phyloP scores from a whole-genome alignment of 1,140 invertebrate species.

The Aphelenchoides besseyi region DNA sequence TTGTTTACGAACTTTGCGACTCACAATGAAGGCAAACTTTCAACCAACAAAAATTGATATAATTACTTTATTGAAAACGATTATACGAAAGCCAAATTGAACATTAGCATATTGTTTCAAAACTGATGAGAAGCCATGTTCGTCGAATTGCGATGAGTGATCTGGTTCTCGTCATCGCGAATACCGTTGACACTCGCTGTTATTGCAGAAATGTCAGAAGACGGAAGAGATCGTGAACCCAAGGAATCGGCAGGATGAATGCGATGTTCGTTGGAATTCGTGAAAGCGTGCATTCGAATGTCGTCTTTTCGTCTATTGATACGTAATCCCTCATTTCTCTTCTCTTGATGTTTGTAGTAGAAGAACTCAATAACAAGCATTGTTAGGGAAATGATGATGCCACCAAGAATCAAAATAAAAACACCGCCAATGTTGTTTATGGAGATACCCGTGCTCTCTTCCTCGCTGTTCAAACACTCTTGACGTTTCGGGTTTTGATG shows the following conservation, averaged over 20 bases:
- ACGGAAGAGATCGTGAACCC: not conserved
- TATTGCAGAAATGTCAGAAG: not conserved
- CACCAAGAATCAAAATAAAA: conserved; percentile 91
- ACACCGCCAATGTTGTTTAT: conserved; percentile 95
- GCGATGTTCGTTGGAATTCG: not conserved
- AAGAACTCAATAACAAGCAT: conserved; percentile 90
- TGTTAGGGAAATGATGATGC: conserved; percentile 82
- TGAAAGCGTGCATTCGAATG: conserved; percentile 1
- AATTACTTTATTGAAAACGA: too few species aligned
- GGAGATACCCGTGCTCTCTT: conserved; percentile 90
- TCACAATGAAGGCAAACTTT: too few species aligned
- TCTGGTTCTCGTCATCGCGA: not conserved
- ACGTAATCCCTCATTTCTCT: not conserved
- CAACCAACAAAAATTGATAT: too few species aligned
- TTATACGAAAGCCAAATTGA: too few species aligned
- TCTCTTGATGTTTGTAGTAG: conserved; percentile 71
- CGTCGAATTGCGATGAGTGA: not conserved
- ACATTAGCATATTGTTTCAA: too few species aligned
- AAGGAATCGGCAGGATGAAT: not conserved
- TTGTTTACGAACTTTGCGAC: too few species aligned
- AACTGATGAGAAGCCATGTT: not conserved
- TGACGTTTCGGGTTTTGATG: conserved; percentile 75
- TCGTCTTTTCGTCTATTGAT: conserved; percentile 1
- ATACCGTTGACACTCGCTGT: not conserved
- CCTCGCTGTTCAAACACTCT: conserved; percentile 79